phyloP scores from a whole-genome alignment of 1,140 invertebrate species.

The Pseudoatta argentina region DNA sequence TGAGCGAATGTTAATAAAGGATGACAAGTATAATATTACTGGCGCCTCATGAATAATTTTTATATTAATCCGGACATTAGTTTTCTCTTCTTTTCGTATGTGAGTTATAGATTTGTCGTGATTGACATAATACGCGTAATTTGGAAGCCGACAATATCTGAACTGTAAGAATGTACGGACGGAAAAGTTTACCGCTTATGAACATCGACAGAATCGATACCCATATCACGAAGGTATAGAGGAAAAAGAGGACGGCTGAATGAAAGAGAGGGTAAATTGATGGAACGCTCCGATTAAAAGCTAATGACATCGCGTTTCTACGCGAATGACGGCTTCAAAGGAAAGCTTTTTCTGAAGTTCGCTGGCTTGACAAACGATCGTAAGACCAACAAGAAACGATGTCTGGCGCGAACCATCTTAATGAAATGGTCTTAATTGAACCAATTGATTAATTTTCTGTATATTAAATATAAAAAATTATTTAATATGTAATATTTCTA shows the following conservation, averaged over 20 bases:
- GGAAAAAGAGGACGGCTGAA: slow-evolving; percentile 40
- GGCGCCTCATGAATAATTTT: neutral
- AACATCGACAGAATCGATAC: slow-evolving; percentile 58
- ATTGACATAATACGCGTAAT: slow-evolving; percentile 58
- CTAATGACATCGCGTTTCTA: slow-evolving; percentile 64
- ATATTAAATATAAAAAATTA: neutral
- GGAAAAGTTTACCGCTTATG: slow-evolving; percentile 59
- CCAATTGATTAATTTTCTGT: slow-evolving; percentile 44
- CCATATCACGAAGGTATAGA: slow-evolving; percentile 53
- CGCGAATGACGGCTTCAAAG: slow-evolving; percentile 64
- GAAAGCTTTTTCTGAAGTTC: slow-evolving; percentile 62
- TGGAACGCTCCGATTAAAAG: slow-evolving; percentile 64
- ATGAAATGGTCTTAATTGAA: slow-evolving; percentile 54
- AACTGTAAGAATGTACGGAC: slow-evolving; percentile 39
- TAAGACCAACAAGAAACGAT: slow-evolving; percentile 48
- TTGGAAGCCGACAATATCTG: slow-evolving; percentile 61
- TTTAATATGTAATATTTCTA: too few relatives aligned
- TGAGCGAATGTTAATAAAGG: slow-evolving; percentile 31
- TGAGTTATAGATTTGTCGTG: neutral
- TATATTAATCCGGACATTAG: neutral
- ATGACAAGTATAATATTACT: slow-evolving; percentile 27
- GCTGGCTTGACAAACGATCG: slow-evolving; percentile 61
- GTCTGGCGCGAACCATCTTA: slow-evolving; percentile 43
- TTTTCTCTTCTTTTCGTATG: neutral
- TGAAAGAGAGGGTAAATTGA: slow-evolving; percentile 61